Percentiles rank a stretch among this genome's conserved stretches.
Conservation (phyloP, 92 coral and sea anemone species). For the Phenganax marumi region DNA sequence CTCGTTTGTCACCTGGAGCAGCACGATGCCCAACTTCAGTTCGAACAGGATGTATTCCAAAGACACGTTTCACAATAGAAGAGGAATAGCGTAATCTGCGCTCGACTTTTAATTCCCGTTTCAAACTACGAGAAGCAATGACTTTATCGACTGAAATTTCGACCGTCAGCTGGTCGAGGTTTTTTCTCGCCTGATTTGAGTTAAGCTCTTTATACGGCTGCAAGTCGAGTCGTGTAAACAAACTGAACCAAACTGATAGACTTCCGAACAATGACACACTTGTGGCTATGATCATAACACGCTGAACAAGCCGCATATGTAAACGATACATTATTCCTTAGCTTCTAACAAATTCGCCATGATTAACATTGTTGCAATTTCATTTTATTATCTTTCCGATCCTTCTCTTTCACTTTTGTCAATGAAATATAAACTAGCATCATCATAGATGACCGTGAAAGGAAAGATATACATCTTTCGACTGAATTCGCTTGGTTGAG, state of each 20-base stretch:
- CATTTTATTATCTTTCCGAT: not conserved
- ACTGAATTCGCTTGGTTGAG: constrained; percentile 19
- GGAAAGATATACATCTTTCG: not conserved
- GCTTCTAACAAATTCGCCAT: not conserved
- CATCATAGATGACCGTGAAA: not conserved
- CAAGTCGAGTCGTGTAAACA: constrained; percentile 22
- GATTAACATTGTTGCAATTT: not conserved
- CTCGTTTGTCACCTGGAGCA: constrained; percentile 4
- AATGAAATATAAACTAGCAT: not conserved
- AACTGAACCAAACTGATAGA: constrained; percentile 25
- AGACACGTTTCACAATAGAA: constrained; percentile 25
- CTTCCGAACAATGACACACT: constrained; percentile 31
- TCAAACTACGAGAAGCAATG: not conserved
- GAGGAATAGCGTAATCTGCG: not conserved
- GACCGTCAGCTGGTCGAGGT: not conserved
- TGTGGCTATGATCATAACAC: constrained; percentile 15
- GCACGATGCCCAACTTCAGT: not conserved
- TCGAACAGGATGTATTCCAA: constrained; percentile 20
- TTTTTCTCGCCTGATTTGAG: not conserved
- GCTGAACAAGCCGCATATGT: constrained; percentile 36
- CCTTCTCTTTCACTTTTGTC: not conserved
- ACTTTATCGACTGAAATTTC: not conserved
- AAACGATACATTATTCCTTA: constrained; percentile 27
- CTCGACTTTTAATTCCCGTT: not conserved
- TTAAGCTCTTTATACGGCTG: not conserved